Conservation (phyloP, 2,113 vertebrate genomes). For the Emydocephalus ijimae region DNA sequence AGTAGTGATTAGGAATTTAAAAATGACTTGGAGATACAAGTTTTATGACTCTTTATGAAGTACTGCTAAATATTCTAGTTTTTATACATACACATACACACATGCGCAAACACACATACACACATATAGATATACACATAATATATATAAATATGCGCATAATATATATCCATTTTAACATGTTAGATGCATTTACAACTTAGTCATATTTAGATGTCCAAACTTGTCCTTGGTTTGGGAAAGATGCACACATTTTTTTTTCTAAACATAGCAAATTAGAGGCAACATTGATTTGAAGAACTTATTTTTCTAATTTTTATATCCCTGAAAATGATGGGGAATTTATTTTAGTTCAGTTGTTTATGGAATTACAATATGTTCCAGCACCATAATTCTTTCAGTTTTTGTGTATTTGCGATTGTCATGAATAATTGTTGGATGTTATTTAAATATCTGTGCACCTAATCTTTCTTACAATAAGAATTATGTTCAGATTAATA, state of each 20-base stretch:
- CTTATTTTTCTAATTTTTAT: not conserved
- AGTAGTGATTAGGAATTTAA: not conserved
- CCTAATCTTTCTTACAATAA: not conserved
- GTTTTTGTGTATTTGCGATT: not conserved
- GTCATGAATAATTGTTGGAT: not conserved
- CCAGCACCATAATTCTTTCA: not conserved
- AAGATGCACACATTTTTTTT: not conserved
- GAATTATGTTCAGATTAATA: not conserved
- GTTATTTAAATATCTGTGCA: not conserved
- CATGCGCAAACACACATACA: no score
- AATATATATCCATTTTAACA: not conserved
- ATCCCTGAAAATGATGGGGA: not conserved
- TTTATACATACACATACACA: no score
- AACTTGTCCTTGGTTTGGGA: not conserved
- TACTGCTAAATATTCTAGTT: not conserved
- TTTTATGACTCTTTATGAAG: not conserved
- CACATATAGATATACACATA: no score
- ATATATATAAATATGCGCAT: no score
- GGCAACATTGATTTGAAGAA: not conserved
- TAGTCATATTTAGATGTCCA: not conserved
- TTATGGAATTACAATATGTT: not conserved
- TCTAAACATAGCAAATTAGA: not conserved
- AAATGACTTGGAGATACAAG: not conserved
- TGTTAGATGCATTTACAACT: not conserved
- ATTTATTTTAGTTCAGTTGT: not conserved